These are phyloP conservation scores for Battus philenor DNA, from an alignment of 1,140 invertebrate genomes.

Conservation along the genomic window DNA sequence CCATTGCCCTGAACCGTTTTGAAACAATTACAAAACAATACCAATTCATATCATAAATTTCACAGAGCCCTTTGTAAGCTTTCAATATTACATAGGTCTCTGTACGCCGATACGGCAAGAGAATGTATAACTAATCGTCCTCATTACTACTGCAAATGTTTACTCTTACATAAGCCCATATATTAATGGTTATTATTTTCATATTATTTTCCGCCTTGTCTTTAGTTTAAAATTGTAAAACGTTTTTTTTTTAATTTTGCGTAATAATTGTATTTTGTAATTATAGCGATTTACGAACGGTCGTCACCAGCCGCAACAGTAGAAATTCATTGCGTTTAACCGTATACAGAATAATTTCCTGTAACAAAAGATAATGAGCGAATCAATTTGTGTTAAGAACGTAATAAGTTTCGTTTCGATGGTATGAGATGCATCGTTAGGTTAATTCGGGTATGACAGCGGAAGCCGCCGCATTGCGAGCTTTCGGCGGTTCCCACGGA, in stretches of 20 bases:
- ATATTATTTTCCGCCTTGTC: too few species aligned
- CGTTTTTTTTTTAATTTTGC: too few species aligned
- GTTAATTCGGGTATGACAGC: slow-evolving; percentile 60
- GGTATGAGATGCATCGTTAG: slow-evolving; percentile 64
- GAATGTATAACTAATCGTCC: slow-evolving; percentile 24
- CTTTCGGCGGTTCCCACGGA: slow-evolving; percentile 73
- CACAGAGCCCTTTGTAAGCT: slow-evolving; percentile 52
- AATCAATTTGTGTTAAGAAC: slow-evolving; percentile 52
- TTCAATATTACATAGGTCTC: slow-evolving; percentile 32
- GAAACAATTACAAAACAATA: slow-evolving; percentile 72
- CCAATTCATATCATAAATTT: slow-evolving; percentile 66
- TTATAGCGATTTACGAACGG: too few species aligned
- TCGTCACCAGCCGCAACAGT: too few species aligned
- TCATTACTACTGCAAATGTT: background rate
- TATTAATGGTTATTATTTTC: too few species aligned
- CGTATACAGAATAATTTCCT: slow-evolving; percentile 47
- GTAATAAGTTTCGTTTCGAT: slow-evolving; percentile 25
- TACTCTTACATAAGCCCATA: too few species aligned
- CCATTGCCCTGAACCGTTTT: slow-evolving; percentile 48
- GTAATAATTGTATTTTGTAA: too few species aligned
- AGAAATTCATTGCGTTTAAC: slow-evolving; percentile 7
- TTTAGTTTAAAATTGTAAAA: too few species aligned
- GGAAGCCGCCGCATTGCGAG: slow-evolving; percentile 66
- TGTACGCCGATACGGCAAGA: slow-evolving; percentile 19
- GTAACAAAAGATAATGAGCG: slow-evolving; percentile 55